Percentiles rank a stretch among this genome's conserved stretches.
phyloP scores from a whole-genome alignment of 2,113 vertebrate genomes.

The Orientallactaga bullata region DNA sequence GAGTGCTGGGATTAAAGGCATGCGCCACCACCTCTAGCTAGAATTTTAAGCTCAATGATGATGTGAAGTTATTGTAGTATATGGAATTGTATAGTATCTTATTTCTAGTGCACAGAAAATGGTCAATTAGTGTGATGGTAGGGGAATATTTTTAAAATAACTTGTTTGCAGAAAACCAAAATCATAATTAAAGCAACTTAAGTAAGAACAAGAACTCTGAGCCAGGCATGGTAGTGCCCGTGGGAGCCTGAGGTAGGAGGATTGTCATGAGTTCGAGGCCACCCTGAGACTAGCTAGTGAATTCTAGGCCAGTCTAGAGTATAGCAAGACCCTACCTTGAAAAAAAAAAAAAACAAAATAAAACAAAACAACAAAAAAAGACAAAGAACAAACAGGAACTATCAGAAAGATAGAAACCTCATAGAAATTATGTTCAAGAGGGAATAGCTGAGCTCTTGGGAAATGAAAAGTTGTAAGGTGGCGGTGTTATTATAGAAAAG shows the following conservation, averaged over 20 bases:
- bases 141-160: not conserved
- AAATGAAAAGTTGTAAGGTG: not conserved
- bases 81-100: not conserved
- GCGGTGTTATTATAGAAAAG: not conserved
- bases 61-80: not conserved
- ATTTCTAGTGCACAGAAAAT: not conserved
- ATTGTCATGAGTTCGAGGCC: no score
- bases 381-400: not conserved
- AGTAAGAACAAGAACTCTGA: not conserved
- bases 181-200: not conserved
- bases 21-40: not conserved
- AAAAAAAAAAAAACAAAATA: no score
- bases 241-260: no score
- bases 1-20: no score
- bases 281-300: no score
- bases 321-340: no score
- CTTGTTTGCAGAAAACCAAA: not conserved
- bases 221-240: no score
- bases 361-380: no score
- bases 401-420: not conserved
- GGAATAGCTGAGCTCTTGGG: not conserved
- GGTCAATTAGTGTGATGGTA: not conserved
- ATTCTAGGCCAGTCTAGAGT: no score
- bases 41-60: slow-evolving; percentile 13
- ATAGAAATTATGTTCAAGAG: not conserved